Evolutionary conservation across 2,888 invertebrate species (phyloP), one percentile per base, ranked within the genome.

Genomic region (Pelosia muscerda): DNA sequence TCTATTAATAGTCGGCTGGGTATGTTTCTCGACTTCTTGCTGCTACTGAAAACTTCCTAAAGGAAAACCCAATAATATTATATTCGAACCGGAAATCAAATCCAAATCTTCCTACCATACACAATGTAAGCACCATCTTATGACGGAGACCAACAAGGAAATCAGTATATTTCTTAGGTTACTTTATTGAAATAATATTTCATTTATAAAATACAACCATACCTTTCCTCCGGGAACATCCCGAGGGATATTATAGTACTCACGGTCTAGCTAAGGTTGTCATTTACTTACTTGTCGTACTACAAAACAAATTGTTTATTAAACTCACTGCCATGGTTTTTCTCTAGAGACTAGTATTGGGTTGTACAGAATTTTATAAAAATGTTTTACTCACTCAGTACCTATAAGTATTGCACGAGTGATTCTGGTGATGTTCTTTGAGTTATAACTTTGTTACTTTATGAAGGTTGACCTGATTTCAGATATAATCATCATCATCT

Each of bases 231-330:
- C 56, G 56, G 56, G 13, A 57, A 28, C n/a, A 57, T 28, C 57
- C 57, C 26, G 10, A 19, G 57, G 57, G 57, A 57, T 57, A 28
- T 31, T 31, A 57, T 28, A 28, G 57, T 10, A 9, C 57, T 57
- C 57, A 57, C 57, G 57, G 28, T 28, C 49, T 19, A 49, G 49
- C 26, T 57, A 57, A 57, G n/a, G 26, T 57, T 28, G 57, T 57
- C 28, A 28, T 57, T 19, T 57, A 57, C 57, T 57, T 57, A 57
- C 26, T 57, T 26, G 13, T 57, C 54, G 25, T 55, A n/a, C 23
- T 55, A 55, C 54, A 25, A 22, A 23, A 55, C 25, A 55, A 55
- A 55, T 55, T 55, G 22, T 55, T 49, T 49, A 49, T 61, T 49
- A 49, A 61, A 49, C 38, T 49, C 49, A 9, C 49, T 49, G 49